Percentiles rank a stretch among this genome's conserved stretches.
phyloP scores from a whole-genome alignment of 1,140 invertebrate species.

The Geopemphigus sp. region DNA sequence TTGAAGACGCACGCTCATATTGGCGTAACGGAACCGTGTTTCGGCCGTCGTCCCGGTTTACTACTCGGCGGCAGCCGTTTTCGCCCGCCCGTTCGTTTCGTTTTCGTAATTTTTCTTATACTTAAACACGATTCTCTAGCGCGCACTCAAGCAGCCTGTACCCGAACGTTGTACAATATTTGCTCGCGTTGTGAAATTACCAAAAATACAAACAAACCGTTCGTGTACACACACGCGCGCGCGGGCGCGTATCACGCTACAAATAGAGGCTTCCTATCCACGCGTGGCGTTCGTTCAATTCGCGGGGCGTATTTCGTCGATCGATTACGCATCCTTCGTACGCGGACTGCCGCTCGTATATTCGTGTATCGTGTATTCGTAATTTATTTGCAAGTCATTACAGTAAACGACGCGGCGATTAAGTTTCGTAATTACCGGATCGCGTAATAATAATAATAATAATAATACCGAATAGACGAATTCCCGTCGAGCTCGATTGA shows the following conservation, averaged over 20 bases:
- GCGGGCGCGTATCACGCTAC: too few species aligned
- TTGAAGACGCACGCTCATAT: background rate
- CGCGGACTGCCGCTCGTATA: background rate
- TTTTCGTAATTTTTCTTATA: too few species aligned
- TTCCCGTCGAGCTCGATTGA: background rate
- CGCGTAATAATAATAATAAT: background rate
- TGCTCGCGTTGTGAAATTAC: too few species aligned
- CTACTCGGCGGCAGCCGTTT: background rate
- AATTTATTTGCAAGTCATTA: conserved; percentile 26
- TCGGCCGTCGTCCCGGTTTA: background rate
- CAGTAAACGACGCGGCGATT: background rate
- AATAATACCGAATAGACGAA: background rate
- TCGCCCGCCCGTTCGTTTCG: too few species aligned
- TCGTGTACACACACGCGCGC: too few species aligned
- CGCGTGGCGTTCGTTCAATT: background rate
- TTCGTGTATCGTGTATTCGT: background rate
- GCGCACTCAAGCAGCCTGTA: too few species aligned
- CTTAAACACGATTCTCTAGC: background rate
- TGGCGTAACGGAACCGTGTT: background rate
- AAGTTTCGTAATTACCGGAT: background rate
- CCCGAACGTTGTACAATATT: too few species aligned
- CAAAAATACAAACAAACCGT: background rate
- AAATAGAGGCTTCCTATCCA: background rate
- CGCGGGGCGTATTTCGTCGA: background rate
- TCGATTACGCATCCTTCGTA: background rate